Evolutionary conservation across 1,140 invertebrate genomes (phyloP).

Genomic region (Glomeris maerens): DNA sequence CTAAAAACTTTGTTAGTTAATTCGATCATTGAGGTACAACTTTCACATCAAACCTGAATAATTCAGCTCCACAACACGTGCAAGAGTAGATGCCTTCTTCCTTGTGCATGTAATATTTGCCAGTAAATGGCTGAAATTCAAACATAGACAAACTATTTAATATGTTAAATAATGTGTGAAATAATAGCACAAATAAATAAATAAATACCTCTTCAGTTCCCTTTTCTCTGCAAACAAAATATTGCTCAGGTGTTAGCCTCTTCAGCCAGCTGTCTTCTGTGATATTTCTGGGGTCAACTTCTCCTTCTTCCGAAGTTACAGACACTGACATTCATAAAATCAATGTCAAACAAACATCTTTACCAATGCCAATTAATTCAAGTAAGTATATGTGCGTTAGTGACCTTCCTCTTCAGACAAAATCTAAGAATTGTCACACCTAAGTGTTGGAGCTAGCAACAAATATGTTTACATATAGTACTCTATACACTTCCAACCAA

Average conservation of each 20-base stretch:
- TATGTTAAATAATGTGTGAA: background rate
- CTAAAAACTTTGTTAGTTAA: too few species aligned
- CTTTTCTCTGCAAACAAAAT: constrained; percentile 24
- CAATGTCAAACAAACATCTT: too few species aligned
- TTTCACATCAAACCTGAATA: constrained; percentile 23
- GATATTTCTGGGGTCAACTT: constrained; percentile 1
- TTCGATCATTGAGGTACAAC: too few species aligned
- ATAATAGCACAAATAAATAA: constrained; percentile 6
- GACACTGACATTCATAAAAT: too few species aligned
- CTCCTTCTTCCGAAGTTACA: too few species aligned
- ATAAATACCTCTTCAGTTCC: constrained; percentile 27
- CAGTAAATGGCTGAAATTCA: constrained; percentile 25
- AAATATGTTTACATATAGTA: too few species aligned
- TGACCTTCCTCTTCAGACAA: too few species aligned
- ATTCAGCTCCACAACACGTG: constrained; percentile 25
- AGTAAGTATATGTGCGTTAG: too few species aligned
- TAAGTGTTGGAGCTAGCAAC: too few species aligned
- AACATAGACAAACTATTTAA: background rate
- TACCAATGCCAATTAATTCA: too few species aligned
- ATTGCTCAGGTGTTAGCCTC: constrained; percentile 24
- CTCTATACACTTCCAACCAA: too few species aligned
- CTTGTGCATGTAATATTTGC: constrained; percentile 24
- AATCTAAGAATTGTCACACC: too few species aligned
- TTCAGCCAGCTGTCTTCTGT: constrained; percentile 27
- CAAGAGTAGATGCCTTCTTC: constrained; percentile 26